Base-by-base conservation (phyloP, 1,140 invertebrate species). In the Aricia agestis region DNA sequence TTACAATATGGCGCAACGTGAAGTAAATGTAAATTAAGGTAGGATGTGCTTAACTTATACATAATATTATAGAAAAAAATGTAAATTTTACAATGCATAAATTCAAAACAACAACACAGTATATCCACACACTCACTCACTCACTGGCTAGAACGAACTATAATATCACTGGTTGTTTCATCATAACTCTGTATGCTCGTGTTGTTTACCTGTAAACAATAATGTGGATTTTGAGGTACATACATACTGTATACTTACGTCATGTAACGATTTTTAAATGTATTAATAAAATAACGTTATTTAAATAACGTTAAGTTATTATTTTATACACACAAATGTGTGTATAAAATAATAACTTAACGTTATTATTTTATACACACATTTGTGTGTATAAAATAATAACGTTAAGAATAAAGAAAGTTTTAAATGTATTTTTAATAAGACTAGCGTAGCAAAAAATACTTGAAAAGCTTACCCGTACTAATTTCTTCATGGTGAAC, bases 111-210 rank as follows among this genome's bases (percentile, higher is more conserved):
- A 25, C 10, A 10, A 10, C 59, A 63, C 59, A 63, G 59, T 25
- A 63, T 25, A 63, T 63, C 36, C 59, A 63, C 18, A 69, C 61
- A 61, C 36, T 36, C 61, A 61, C 17, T 68, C 18, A 59, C 32
- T 41, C 36, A 61, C 57, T 36, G 9, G 36, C 59, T 41, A 69
- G 18, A 63, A 69, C 68, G 42, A 63, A 69, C 61, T 69, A 72
- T 70, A 57, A 78, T 77, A 75, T 67, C 57, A 68, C 63, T 74
- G 75, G 76, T 84, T 81, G 82, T 77, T 80, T 82, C 80, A 88
- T 92, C 89, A 93, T 91, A 93, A 92, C 84, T 93, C 92, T 9
- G 87, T 88, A 80, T 93, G 93, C 75, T 85, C 77, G 58, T 85
- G 78, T 25, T 74, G 57, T 74, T 80, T 77, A 75, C 77, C 88